These are phyloP conservation scores for Mya arenaria DNA, from an alignment of 1,140 invertebrate species.

Conservation along the genomic window DNA sequence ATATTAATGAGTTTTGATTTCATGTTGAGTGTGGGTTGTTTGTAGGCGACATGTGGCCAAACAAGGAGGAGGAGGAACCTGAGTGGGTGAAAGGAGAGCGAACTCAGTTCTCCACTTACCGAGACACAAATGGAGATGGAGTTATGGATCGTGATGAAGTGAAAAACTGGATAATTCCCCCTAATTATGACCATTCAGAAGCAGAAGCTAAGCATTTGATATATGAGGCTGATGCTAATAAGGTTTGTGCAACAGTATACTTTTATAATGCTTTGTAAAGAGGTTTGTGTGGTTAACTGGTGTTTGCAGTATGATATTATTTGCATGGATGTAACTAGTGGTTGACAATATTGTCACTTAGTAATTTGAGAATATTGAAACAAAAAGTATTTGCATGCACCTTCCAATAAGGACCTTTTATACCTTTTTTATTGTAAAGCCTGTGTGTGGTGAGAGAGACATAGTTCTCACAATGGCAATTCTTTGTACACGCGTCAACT, in stretches of 20 bases:
- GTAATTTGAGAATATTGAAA: too few species aligned
- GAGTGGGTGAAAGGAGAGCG: slow-evolving; percentile 98
- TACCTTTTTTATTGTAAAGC: too few species aligned
- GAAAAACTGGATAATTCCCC: slow-evolving; percentile 95
- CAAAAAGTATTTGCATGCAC: too few species aligned
- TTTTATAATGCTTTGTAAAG: not conserved
- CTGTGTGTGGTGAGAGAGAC: too few species aligned
- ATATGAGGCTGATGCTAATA: slow-evolving; percentile 95
- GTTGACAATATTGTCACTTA: too few species aligned
- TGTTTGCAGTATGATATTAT: too few species aligned
- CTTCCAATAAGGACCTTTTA: too few species aligned
- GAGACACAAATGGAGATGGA: slow-evolving; percentile 94
- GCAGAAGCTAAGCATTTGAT: slow-evolving; percentile 98
- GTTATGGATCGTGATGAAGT: slow-evolving; percentile 94
- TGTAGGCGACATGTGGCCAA: slow-evolving; percentile 78
- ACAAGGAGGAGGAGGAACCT: slow-evolving; percentile 88
- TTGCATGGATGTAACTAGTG: too few species aligned
- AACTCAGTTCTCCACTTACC: slow-evolving; percentile 90
- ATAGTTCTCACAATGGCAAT: too few species aligned
- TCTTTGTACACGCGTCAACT: too few species aligned
- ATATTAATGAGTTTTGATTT: too few species aligned
- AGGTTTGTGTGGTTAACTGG: too few species aligned
- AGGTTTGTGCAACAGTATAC: slow-evolving; percentile 82
- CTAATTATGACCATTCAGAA: slow-evolving; percentile 98
- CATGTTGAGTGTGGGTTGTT: not conserved